These are phyloP conservation scores for Gephyroberyx darwinii DNA, from an alignment of 2,797 vertebrate genomes.

Conservation along the genomic window DNA sequence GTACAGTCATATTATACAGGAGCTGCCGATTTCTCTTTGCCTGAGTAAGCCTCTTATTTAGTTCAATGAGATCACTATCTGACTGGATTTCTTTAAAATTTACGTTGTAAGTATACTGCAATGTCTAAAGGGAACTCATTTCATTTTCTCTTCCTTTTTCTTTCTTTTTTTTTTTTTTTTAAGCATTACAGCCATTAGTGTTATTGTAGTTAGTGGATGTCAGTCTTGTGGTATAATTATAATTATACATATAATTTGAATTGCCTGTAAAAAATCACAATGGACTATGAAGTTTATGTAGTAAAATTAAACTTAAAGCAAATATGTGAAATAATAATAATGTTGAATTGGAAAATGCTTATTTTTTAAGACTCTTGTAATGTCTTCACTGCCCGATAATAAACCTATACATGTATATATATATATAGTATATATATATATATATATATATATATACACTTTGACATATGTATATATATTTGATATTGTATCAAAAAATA, in stretches of 20 bases:
- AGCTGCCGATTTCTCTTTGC: not conserved
- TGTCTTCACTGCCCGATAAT: no score
- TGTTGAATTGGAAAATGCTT: no score
- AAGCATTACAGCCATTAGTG: not conserved
- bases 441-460: not conserved
- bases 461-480: not conserved
- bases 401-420: no score
- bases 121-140: not conserved
- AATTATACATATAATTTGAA: not conserved
- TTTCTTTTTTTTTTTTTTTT: not conserved
- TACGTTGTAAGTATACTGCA: not conserved
- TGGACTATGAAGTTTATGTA: not conserved
- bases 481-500: not conserved
- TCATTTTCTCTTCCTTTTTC: not conserved
- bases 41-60: not conserved
- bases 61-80: not conserved
- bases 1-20: not conserved
- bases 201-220: not conserved
- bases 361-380: no score
- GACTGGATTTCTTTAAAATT: not conserved
- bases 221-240: not conserved
- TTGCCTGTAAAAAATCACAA: not conserved
- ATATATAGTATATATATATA: not conserved
- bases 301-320: not conserved
- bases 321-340: not conserved